Evolutionary conservation across 2,113 vertebrate species (phyloP), one percentile per base, ranked within the genome.

Genomic region (Spilogale gracilis): DNA sequence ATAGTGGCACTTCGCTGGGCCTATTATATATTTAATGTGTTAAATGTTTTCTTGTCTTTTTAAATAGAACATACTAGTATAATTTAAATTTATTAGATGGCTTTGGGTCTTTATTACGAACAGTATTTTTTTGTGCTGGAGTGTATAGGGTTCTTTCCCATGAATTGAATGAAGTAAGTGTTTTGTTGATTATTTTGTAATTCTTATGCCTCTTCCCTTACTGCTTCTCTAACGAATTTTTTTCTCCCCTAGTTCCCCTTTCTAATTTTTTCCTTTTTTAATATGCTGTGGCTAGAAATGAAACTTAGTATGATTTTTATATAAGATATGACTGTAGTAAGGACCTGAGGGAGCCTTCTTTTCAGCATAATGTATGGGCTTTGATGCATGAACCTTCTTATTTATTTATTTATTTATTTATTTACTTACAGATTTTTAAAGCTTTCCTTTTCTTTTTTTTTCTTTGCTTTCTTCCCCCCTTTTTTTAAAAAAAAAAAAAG

Each of bases 101-200:
- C 61, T 79, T 91, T 20, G 12, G 78, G 16, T 80, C 5, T 83
- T 87, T 38, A 80, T 71, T 60, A 54, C 56, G 74, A 78, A 82
- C 54, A 84, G 48, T 67, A 84, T 25, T 92, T 94, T 94, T 60
- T 89, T 81, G 71, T 81, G 16, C 13, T 32, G 38, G 96, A 50
- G 12, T 96, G 7, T 52, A n/a, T 50, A 93, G 67, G 32, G 21
- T 30, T 86, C 58, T 67, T 94, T 69, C 20, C 43, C n/a, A 69
- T 86, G 21, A 95, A 67, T 7, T 50, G 6, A 84, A 50, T 85
- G 61, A 80, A 27, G 71, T 81, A 17, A 86, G 69, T 13, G 16
- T 93, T 93, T 81, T 54, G 25, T 81, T 78, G 60, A 69, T 45
- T 83, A 45, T 89, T 89, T 89, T 89, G 27, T 94, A 80, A 85